Percentiles rank a stretch among this genome's conserved stretches.
Conservation (phyloP, 2,113 vertebrate genomes). For the Hystrix cristata region DNA sequence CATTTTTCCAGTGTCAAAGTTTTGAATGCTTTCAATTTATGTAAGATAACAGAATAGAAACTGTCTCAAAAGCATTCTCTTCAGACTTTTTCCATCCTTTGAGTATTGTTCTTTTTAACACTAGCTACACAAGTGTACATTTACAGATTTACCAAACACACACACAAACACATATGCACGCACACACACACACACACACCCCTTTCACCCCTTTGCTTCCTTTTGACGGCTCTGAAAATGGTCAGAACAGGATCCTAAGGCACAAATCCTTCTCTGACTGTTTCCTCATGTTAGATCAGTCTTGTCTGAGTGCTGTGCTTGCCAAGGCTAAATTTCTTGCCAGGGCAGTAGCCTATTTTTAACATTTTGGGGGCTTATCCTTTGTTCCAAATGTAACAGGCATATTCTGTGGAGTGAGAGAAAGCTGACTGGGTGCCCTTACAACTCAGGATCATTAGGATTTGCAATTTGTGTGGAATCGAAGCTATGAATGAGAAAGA, state of each 20-base stretch:
- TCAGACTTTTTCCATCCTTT: constrained; percentile 7
- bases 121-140: constrained; percentile 5
- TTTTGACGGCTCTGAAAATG: constrained; percentile 48
- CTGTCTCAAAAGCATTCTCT: neutral
- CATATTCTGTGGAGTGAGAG: constrained; percentile 58
- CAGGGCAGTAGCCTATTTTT: constrained; percentile 80
- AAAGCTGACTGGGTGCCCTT: constrained; percentile 55
- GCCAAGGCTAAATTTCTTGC: constrained; percentile 77
- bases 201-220: neutral
- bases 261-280: constrained; percentile 59
- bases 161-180: neutral
- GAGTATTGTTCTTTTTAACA: neutral
- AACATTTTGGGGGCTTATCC: constrained; percentile 74
- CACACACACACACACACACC: neutral
- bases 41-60: constrained; percentile 37
- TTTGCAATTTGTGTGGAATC: constrained; percentile 76
- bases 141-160: neutral
- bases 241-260: constrained; percentile 68
- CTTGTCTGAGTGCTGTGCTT: constrained; percentile 76
- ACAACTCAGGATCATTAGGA: constrained; percentile 72
- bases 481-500: constrained; percentile 77
- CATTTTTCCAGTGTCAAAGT: constrained; percentile 52
- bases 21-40: constrained; percentile 59
- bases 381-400: constrained; percentile 69
- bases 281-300: constrained; percentile 73